These are phyloP conservation scores for Macroteleia sp. DNA, from an alignment of 2,888 invertebrate species.

Conservation along the genomic window DNA sequence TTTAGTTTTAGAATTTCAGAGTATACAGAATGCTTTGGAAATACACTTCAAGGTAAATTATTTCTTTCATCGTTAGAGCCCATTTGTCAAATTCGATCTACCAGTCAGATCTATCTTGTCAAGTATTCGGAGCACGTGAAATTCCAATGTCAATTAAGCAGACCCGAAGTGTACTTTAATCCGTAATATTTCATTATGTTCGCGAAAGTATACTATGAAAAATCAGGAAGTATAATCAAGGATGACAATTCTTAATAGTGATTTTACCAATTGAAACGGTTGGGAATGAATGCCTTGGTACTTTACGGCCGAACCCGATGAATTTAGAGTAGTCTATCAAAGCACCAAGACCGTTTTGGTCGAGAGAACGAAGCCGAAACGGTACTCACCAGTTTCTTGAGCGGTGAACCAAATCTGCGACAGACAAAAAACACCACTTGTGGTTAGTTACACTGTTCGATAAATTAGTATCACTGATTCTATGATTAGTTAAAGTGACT, in stretches of 20 bases:
- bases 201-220: constrained; percentile 28
- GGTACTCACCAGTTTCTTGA: constrained; percentile 75
- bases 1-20: constrained; percentile 8
- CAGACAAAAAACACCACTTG: constrained; percentile 74
- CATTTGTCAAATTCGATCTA: constrained; percentile 27
- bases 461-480: not conserved
- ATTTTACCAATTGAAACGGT: no score
- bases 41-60: constrained; percentile 20
- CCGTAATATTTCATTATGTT: not conserved
- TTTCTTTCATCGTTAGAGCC: constrained; percentile 8
- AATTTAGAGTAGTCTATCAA: constrained; percentile 82
- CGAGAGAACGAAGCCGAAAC: constrained; percentile 74
- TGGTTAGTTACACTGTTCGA: constrained; percentile 65
- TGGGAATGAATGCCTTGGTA: constrained; percentile 57
- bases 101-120: constrained; percentile 40
- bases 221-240: no score
- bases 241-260: no score
- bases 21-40: constrained; percentile 16
- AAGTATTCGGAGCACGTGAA: constrained; percentile 30
- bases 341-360: constrained; percentile 78
- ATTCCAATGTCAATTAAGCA: constrained; percentile 4
- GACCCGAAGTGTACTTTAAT: constrained; percentile 36
- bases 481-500: constrained; percentile 6
- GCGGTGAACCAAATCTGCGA: constrained; percentile 71
- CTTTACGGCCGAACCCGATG: constrained; percentile 37